Conservation (phyloP, 2,113 vertebrate species). For the Labeo rohita region DNA sequence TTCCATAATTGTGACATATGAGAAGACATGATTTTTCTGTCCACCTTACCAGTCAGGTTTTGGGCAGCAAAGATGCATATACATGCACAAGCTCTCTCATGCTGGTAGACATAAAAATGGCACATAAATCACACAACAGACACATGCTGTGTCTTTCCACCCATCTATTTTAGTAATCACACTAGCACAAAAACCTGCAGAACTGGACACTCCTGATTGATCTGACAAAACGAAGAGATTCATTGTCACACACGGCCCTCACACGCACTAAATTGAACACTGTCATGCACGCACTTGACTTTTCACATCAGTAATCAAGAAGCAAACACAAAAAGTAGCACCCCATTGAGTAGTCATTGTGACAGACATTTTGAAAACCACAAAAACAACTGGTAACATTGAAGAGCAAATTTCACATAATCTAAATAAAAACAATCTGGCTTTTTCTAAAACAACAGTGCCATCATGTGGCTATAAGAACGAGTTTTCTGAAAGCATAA, state of each 20-base stretch:
- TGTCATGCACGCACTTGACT: slow-evolving; percentile 37
- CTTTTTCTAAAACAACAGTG: background rate
- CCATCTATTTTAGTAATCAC: background rate
- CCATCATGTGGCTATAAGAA: background rate
- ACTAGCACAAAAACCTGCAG: background rate
- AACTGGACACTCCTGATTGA: background rate
- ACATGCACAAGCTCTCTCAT: background rate
- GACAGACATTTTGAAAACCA: background rate
- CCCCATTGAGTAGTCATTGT: background rate
- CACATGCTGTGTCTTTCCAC: background rate
- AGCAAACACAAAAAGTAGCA: background rate
- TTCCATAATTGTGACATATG: no score
- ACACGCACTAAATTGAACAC: background rate
- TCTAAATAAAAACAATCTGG: background rate
- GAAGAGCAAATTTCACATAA: background rate
- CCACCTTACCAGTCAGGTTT: background rate
- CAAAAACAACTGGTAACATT: background rate
- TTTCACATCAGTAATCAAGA: background rate
- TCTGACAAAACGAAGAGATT: background rate
- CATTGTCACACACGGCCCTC: background rate
- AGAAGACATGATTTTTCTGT: no score
- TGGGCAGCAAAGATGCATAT: background rate
- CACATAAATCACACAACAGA: background rate
- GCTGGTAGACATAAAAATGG: background rate
- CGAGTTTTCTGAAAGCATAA: background rate